Conservation (phyloP, 2,888 invertebrate genomes). For the Girardia tigrina region DNA sequence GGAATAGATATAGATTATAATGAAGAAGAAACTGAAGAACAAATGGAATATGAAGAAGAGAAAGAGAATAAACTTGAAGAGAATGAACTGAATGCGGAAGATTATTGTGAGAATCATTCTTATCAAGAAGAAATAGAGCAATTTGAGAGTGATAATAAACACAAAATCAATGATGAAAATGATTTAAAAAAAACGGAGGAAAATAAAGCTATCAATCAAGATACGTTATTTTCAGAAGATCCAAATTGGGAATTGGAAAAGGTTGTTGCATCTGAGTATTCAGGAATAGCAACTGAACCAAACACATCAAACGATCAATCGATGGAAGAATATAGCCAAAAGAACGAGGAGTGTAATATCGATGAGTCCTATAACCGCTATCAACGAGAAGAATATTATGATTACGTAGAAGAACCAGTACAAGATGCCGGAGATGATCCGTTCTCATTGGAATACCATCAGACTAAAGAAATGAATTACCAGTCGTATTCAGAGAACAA, state of each 20-base stretch:
- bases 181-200: no score
- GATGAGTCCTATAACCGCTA: not conserved
- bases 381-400: constrained; percentile 23
- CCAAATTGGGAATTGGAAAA: not conserved
- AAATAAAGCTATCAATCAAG: no score
- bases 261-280: not conserved
- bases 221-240: not conserved
- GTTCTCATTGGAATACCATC: constrained; percentile 8
- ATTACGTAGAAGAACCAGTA: not conserved
- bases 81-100: no score
- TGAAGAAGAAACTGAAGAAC: not conserved
- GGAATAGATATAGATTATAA: not conserved
- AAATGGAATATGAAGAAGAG: not conserved
- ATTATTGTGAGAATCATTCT: no score
- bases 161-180: not conserved
- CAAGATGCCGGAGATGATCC: not conserved
- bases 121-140: no score
- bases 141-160: not conserved
- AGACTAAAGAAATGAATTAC: not conserved
- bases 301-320: constrained; percentile 3
- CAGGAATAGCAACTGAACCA: constrained; percentile 7
- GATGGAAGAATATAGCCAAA: not conserved
- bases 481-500: not conserved
- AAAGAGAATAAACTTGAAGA: no score
- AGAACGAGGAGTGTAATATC: not conserved